Evolutionary conservation across 2,797 vertebrate genomes (phyloP), one percentile per base, ranked within the genome.

Genomic region (Borostomias antarcticus): DNA sequence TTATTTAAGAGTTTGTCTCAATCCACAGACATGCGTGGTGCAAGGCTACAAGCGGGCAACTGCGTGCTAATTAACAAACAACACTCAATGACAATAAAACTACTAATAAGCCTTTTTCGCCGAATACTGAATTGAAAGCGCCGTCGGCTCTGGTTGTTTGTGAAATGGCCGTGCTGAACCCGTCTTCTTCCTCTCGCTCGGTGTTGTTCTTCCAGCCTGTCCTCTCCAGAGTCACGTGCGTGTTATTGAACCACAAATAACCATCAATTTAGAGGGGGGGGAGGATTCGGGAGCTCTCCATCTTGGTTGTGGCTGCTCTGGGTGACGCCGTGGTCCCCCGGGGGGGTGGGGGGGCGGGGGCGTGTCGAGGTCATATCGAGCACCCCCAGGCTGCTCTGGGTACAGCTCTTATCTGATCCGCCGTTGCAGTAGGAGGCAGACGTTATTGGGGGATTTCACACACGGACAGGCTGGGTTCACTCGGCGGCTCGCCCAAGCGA

Each of bases 281-380:
- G 40, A 61, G 60, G 19, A 21, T 3, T n/a, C 2, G 52, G 67
- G 26, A 64, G 19, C n/a, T 70, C 48, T 71, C 28, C 29, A 10
- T 64, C 29, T 58, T 79, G 40, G 23, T 26, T 40, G 26, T 64
- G 68, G 57, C 58, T 64, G 58, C 64, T 26, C 8, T 40, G 52
- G 60, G 8, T 73, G 60, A 79, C 75, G 68, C 81, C 62, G 76
- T 74, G 74, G 58, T 77, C 58, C 45, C 45, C 62, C 58, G 52
- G 0, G 29, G 54, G 21, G 40, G 25, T n/a, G 50, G 25, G 70
- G 57, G 52, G 0, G 29, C 52, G 21, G 40, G 25, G 23, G 50
- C 25, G 70, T 67, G 13, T 58, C 63, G 59, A 75, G 57, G 7
- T 82, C 79, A 72, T 92, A 92, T 93, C 88, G 87, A 3, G 19